Conservation (phyloP, 2,113 vertebrate species). For the Synchiropus splendidus region DNA sequence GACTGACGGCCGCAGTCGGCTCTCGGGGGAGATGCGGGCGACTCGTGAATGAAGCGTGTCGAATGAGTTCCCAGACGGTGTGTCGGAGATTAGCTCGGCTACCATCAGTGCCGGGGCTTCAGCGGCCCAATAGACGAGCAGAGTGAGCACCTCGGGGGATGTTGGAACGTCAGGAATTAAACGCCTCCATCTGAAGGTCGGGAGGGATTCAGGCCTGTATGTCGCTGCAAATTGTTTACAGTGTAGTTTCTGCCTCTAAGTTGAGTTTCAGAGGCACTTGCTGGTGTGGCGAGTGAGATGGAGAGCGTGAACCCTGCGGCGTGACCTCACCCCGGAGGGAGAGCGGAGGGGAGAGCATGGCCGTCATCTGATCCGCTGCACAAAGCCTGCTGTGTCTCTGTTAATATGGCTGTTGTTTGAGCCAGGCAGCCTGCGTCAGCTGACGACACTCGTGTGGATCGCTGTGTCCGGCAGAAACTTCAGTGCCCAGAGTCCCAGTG, state of each 20-base stretch:
- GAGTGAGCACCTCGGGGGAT: conserved; percentile 16
- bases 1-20: conserved; percentile 1
- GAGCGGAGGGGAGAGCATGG: conserved; percentile 13
- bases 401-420: conserved; percentile 10
- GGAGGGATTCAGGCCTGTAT: neutral
- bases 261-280: too few species aligned
- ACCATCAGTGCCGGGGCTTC: conserved; percentile 27
- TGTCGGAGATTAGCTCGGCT: conserved; percentile 37
- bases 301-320: conserved; percentile 2
- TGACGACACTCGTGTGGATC: conserved; percentile 10
- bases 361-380: conserved; percentile 24
- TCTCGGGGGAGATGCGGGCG: conserved; percentile 7
- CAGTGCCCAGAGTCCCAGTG: too few species aligned
- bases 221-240: too few species aligned
- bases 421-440: conserved; percentile 16
- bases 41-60: conserved; percentile 20
- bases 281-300: too few species aligned
- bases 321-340: neutral
- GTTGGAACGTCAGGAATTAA: too few species aligned
- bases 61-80: conserved; percentile 31
- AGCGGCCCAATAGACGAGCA: conserved; percentile 26
- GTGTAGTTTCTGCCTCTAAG: too few species aligned
- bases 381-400: conserved; percentile 35
- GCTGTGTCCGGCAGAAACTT: too few species aligned
- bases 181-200: conserved; percentile 17